Evolutionary conservation across 2,888 invertebrate species (phyloP).

Genomic region (Odontocerum albicorne): DNA sequence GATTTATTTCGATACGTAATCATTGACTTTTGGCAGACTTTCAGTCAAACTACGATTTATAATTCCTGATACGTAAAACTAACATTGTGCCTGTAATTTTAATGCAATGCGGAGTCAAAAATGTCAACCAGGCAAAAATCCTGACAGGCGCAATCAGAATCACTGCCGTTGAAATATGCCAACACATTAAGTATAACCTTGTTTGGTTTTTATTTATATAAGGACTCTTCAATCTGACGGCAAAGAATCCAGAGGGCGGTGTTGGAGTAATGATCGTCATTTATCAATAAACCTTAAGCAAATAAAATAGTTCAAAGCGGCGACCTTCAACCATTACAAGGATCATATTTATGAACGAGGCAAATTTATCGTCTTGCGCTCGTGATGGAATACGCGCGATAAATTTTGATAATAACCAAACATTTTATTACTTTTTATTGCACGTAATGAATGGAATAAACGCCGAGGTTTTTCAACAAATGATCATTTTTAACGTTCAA

Average conservation of each 20-base stretch:
- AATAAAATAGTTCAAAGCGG: constrained; percentile 27
- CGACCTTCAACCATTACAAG: constrained; percentile 21
- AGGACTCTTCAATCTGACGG: constrained; percentile 17
- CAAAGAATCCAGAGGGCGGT: constrained; percentile 8
- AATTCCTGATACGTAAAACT: too few relatives aligned
- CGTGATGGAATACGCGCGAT: constrained; percentile 7
- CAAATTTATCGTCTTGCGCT: constrained; percentile 12
- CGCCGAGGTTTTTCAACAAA: not conserved
- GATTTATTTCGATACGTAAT: too few relatives aligned
- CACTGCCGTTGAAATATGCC: constrained; percentile 19
- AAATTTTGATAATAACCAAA: constrained; percentile 9
- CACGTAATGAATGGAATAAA: not conserved
- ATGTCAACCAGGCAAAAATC: too few relatives aligned
- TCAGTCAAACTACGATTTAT: too few relatives aligned
- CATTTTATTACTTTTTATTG: constrained; percentile 16
- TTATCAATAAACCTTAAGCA: constrained; percentile 28
- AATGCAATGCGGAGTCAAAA: too few relatives aligned
- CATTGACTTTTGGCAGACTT: too few relatives aligned
- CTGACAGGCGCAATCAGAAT: too few relatives aligned
- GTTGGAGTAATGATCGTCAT: constrained; percentile 19
- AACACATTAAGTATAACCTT: constrained; percentile 24
- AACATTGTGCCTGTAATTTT: too few relatives aligned
- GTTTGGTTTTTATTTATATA: constrained; percentile 29
- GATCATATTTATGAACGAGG: constrained; percentile 16
- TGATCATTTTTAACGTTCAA: not conserved